These are phyloP conservation scores for Dufourea novaeangliae DNA, from an alignment of 1,140 invertebrate genomes.

Conservation along the genomic window DNA sequence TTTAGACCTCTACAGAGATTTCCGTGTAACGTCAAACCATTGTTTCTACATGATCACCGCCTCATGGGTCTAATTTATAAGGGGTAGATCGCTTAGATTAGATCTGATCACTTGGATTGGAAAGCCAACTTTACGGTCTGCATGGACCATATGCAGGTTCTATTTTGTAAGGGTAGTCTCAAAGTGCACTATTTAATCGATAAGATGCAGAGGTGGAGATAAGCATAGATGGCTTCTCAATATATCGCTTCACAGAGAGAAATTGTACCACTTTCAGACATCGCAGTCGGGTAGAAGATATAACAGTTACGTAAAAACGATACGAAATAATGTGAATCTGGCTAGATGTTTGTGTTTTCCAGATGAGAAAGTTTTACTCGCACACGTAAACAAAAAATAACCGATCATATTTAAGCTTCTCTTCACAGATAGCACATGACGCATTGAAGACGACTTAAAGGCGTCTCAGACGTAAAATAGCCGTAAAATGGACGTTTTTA, in stretches of 20 bases:
- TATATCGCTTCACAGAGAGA: not conserved
- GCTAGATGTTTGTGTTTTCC: no score
- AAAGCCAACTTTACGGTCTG: constrained; percentile 37
- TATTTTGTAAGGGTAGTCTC: constrained; percentile 49
- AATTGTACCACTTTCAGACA: not conserved
- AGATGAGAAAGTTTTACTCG: no score
- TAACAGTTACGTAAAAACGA: no score
- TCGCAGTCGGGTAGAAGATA: no score
- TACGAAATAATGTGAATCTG: no score
- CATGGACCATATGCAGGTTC: constrained; percentile 61
- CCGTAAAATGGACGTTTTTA: no score
- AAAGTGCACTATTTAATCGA: constrained; percentile 25
- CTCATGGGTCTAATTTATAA: constrained; percentile 63
- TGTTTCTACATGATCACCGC: constrained; percentile 55
- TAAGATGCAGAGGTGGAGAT: constrained; percentile 17
- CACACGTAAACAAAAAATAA: no score
- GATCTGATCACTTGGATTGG: constrained; percentile 60
- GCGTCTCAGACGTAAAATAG: no score
- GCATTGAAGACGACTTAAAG: no score
- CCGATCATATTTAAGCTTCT: no score
- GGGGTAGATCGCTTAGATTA: constrained; percentile 66
- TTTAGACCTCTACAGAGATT: constrained; percentile 43
- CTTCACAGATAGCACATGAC: no score
- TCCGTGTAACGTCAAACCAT: constrained; percentile 63
- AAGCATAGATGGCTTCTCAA: not conserved